Evolutionary conservation across 2,797 vertebrate genomes (phyloP).

Genomic region (Labeo calbasu): DNA sequence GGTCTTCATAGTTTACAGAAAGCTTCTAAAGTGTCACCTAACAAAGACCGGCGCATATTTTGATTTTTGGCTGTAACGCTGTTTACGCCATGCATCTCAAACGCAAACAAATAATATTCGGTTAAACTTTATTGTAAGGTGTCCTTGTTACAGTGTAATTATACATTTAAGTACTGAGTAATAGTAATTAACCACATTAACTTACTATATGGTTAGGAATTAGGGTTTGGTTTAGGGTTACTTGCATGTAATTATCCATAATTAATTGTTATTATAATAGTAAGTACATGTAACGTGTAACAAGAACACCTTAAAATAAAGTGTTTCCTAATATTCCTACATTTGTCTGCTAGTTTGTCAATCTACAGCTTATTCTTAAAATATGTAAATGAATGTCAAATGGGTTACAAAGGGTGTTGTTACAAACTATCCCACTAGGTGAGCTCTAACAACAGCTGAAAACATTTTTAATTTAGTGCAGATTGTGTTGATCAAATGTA

Average conservation of each 20-base stretch:
- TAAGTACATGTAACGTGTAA: too few species aligned
- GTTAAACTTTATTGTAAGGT: too few species aligned
- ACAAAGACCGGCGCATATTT: neutral
- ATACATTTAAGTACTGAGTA: too few species aligned
- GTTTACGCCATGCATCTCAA: neutral
- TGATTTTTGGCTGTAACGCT: neutral
- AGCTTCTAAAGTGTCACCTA: neutral
- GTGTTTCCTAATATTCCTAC: neutral
- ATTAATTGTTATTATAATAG: too few species aligned
- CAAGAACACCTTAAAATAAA: too few species aligned
- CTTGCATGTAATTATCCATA: too few species aligned
- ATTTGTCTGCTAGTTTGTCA: too few species aligned
- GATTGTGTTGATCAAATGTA: neutral
- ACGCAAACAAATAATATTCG: too few species aligned
- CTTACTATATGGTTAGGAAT: too few species aligned
- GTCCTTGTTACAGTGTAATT: too few species aligned
- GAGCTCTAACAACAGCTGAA: neutral
- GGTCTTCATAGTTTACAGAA: neutral
- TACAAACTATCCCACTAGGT: neutral
- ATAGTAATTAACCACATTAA: too few species aligned
- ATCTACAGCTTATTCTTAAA: neutral
- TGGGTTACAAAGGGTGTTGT: neutral
- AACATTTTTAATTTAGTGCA: neutral
- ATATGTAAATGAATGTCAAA: neutral
- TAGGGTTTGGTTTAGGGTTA: too few species aligned